phyloP scores from a whole-genome alignment of 2,888 invertebrate species.

The Leucophenga montana region DNA sequence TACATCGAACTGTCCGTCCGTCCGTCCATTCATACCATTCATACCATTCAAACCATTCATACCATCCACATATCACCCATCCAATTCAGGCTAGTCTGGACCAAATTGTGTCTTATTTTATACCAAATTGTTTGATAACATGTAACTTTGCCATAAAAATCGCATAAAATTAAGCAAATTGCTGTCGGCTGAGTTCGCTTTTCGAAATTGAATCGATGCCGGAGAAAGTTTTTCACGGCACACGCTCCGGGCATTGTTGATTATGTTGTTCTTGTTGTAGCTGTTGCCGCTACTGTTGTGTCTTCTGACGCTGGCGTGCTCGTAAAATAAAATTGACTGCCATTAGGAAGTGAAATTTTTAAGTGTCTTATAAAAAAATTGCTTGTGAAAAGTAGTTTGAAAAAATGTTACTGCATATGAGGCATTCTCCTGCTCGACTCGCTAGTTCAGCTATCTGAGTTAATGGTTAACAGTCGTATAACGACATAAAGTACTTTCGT shows the following conservation, averaged over 20 bases:
- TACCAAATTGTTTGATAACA: slow-evolving; percentile 42
- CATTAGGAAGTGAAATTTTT: slow-evolving; percentile 29
- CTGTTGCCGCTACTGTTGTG: slow-evolving; percentile 6
- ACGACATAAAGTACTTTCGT: slow-evolving; percentile 28
- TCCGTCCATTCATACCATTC: not conserved
- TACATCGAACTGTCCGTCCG: slow-evolving; percentile 18
- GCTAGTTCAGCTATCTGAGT: too few relatives aligned
- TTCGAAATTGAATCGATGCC: not conserved
- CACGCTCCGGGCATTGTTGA: not conserved
- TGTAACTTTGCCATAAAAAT: slow-evolving; percentile 55
- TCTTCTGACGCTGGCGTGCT: slow-evolving; percentile 1
- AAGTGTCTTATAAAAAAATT: slow-evolving; percentile 28
- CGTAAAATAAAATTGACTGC: slow-evolving; percentile 26
- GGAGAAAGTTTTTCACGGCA: not conserved
- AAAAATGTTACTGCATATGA: not conserved
- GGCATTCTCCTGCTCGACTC: too few relatives aligned
- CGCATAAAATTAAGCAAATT: slow-evolving; percentile 42
- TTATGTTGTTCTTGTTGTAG: slow-evolving; percentile 3
- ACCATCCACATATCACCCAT: not conserved
- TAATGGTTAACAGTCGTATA: slow-evolving; percentile 8
- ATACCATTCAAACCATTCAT: not conserved
- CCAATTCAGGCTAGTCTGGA: not conserved
- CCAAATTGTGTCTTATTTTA: slow-evolving; percentile 27
- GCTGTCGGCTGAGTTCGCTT: slow-evolving; percentile 9
- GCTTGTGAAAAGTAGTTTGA: slow-evolving; percentile 18